Evolutionary conservation across 2,797 vertebrate genomes (phyloP), one percentile per base, ranked within the genome.

Genomic region (Anguilla anguilla): DNA sequence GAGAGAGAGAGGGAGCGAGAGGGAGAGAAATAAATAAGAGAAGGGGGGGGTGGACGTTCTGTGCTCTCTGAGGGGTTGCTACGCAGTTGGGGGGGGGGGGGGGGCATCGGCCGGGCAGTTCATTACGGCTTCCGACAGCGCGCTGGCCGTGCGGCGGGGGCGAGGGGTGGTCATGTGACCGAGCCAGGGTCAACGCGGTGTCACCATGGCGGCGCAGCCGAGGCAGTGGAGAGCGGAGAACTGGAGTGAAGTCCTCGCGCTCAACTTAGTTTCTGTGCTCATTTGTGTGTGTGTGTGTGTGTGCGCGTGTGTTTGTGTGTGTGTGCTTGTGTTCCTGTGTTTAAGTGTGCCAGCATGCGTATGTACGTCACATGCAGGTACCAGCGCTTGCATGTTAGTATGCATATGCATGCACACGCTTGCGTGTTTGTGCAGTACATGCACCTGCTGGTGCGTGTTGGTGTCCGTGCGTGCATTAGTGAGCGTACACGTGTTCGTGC

Each of bases 281-380:
- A 51, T 51, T 51, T 51, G 49, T 5, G 49, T 51, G 92, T 91
- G 91, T 92, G 90, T 90, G 92, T 82, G 22, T 49, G 67, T 85
- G 35, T 49, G 67, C 55, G 55, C 39, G 31, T n/a, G 46, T 31
- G 31, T 3, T 7, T 85, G n/a, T 17, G 81, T 39, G 43, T 64
- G 84, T 53, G 84, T 82, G 72, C 67, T 55, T 86, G 35, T 55
- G 11, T 25, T 2, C 15, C 7, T 25, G 35, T n/a, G 9, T 55
- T 17, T 22, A 67, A 1, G 22, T 17, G 46, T 69, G 39, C 49
- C 3, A 74, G 0, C 13, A 17, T 13, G 69, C 3, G 0, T 35
- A 31, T 28, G 28, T 35, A 31, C 17, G 28, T 74, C 2, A 28
- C 69, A 74, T 2, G 69, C 25, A 67, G 2, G 11, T 35, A 2